Conservation (phyloP, 2,888 invertebrate genomes). For the Stenodema calcarata region DNA sequence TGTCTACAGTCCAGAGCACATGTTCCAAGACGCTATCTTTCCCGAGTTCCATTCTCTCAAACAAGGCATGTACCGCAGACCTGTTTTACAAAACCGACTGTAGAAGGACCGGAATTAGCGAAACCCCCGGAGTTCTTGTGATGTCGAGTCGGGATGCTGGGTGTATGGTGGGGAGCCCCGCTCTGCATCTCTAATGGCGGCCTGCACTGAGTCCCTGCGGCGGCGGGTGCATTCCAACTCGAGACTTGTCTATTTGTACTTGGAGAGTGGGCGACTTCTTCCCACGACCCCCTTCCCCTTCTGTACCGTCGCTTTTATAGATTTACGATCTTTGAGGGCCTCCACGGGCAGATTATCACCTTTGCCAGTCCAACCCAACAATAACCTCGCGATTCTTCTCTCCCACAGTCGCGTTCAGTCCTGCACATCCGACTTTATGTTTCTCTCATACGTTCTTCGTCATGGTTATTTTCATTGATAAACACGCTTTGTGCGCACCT, state of each 20-base stretch:
- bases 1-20: not conserved
- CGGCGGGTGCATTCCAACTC: constrained; percentile 19
- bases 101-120: not conserved
- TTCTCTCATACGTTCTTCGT: not conserved
- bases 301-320: not conserved
- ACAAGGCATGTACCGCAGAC: not conserved
- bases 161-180: not conserved
- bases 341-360: constrained; percentile 17
- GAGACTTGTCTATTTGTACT: constrained; percentile 20
- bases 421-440: not conserved
- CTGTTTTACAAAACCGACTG: not conserved
- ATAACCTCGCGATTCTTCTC: not conserved
- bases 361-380: not conserved
- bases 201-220: constrained; percentile 6
- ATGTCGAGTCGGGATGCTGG: not conserved
- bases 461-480: not conserved
- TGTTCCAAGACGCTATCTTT: not conserved
- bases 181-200: constrained; percentile 34
- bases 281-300: constrained; percentile 1
- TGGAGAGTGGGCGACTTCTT: constrained; percentile 24
- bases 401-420: not conserved
- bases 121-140: not conserved
- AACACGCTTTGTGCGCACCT: not conserved
- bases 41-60: not conserved
- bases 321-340: constrained; percentile 15